Evolutionary conservation across 2,113 vertebrate species (phyloP).

Genomic region (Sprattus sprattus): DNA sequence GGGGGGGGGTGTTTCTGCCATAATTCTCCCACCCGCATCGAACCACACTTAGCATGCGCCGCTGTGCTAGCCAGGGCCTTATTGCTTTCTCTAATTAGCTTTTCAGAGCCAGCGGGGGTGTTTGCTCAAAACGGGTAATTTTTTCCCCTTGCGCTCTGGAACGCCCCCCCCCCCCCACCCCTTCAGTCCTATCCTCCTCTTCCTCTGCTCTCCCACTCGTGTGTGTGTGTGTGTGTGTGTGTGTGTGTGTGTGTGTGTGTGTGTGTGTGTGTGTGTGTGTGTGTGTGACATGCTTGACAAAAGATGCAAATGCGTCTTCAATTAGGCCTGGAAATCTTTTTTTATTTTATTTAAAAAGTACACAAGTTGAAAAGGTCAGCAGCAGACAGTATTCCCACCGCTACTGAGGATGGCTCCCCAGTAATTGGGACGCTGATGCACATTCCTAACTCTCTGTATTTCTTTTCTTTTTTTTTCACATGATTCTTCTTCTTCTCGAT

Average conservation of each 20-base stretch:
- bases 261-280: too few species aligned
- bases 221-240: too few species aligned
- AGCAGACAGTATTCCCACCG: background rate
- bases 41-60: background rate
- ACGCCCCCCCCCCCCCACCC: background rate
- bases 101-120: constrained; percentile 6
- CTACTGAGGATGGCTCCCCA: constrained; percentile 8
- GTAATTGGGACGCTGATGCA: constrained; percentile 40
- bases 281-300: background rate
- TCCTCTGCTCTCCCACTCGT: background rate
- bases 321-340: constrained; percentile 33
- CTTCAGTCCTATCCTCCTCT: background rate
- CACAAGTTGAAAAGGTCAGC: constrained; percentile 43
- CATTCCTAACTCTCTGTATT: background rate
- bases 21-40: background rate
- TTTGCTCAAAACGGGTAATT: background rate
- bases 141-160: background rate
- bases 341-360: constrained; percentile 20
- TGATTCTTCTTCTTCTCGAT: constrained; percentile 16
- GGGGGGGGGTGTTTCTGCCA: background rate
- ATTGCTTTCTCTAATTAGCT: constrained; percentile 30
- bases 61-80: background rate
- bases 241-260: too few species aligned
- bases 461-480: constrained; percentile 5
- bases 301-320: constrained; percentile 34